phyloP scores from a whole-genome alignment of 2,113 vertebrate species.

The Candoia aspera region DNA sequence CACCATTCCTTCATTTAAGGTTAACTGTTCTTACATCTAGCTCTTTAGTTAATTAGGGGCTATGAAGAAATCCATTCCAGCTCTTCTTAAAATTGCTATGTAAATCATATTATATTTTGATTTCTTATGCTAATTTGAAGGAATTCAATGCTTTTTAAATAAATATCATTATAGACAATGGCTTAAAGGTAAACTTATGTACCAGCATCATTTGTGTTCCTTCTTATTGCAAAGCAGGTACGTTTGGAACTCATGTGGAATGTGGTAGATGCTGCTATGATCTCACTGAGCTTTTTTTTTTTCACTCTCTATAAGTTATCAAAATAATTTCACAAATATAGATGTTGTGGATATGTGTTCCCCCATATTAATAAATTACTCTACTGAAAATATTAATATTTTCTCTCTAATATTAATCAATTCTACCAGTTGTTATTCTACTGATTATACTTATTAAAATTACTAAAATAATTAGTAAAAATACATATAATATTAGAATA shows the following conservation, averaged over 20 bases:
- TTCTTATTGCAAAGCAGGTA: neutral
- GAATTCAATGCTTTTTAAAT: neutral
- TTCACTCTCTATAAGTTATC: neutral
- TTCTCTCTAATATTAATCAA: neutral
- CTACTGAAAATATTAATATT: neutral
- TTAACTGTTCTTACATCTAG: neutral
- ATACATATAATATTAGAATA: neutral
- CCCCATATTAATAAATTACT: neutral
- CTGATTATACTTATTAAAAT: neutral
- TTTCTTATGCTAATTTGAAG: slow-evolving; percentile 2
- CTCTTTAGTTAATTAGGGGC: neutral
- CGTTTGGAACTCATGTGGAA: neutral
- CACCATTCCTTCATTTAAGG: neutral
- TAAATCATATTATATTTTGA: neutral
- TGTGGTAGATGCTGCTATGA: neutral
- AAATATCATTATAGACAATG: neutral
- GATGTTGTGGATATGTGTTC: neutral
- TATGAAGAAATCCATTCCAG: neutral
- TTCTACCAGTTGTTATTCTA: neutral
- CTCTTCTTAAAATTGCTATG: neutral
- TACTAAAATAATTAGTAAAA: neutral
- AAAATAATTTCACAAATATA: neutral
- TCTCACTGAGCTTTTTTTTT: slow-evolving; percentile 11
- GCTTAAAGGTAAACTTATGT: neutral
- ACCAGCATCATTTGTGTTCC: neutral